Evolutionary conservation across 2,113 vertebrate genomes (phyloP), one percentile per base, ranked within the genome.

Genomic region (Cinclus cinclus): DNA sequence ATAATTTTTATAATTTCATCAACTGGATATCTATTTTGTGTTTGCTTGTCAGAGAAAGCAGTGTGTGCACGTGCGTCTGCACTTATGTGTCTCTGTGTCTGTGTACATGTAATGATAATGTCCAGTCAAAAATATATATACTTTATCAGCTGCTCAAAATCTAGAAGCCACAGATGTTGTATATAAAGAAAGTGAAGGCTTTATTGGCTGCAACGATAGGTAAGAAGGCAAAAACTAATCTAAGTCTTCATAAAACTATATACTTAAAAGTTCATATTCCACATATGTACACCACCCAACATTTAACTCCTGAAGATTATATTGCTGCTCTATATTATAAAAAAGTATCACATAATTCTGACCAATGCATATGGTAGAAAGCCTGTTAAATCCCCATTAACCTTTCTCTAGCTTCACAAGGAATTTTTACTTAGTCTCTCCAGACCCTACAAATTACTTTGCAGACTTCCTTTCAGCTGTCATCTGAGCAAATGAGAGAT

Each of bases 1-100:
- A 68, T 52, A 23, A 79, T 75, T 96, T 92, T 92, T 92, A 92
- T 76, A 55, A 52, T 91, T 83, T 95, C 77, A 67, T 21, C 3
- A 23, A 65, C 37, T 46, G 67, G 58, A 78, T 28, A 71, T 60
- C 68, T 96, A 55, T 88, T 94, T 60, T 91, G 1, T 18, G 25
- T 73, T 80, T 92, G 37, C 31, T 82, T 85, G 46, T 89, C 64
- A 92, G 69, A 94, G 58, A 87, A 75, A 64, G 20, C 6, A 46
- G 15, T 14, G n/a, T 9, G 23, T 16, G 16, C 8, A 6, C 21
- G 6, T 17, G 8, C 22, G 11, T 46, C 12, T 71, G 53, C 31
- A 73, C 5, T 19, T 39, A 6, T 30, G 52, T 19, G 28, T 71
- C 39, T n/a, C 10, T 52, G 27, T 35, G 21, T 49, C 13, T 41